Evolutionary conservation across 1,140 invertebrate species (phyloP).

Genomic region (Drosophila teissieri): DNA sequence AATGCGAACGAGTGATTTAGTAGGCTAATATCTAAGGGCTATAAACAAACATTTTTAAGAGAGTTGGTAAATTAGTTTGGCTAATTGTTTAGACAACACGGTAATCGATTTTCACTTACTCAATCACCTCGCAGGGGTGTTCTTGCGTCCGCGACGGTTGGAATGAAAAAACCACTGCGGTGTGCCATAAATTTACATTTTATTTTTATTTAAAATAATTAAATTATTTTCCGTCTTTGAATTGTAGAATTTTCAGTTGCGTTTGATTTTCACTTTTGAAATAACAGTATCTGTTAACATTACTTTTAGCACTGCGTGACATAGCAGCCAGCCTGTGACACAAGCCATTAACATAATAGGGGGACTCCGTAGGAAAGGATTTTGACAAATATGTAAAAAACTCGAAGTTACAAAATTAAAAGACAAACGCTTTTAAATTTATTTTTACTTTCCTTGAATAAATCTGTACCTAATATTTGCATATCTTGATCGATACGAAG

Average conservation of each 20-base stretch:
- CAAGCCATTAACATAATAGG: not conserved
- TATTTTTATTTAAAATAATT: too few species aligned
- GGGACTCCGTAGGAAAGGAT: not conserved
- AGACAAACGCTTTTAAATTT: too few species aligned
- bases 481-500: too few species aligned
- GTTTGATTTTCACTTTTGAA: not conserved
- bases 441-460: too few species aligned
- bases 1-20: constrained; percentile 1
- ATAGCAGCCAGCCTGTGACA: constrained; percentile 14
- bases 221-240: too few species aligned
- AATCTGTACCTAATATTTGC: too few species aligned
- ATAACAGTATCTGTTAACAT: not conserved
- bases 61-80: not conserved
- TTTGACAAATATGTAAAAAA: not conserved
- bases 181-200: too few species aligned
- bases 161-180: too few species aligned
- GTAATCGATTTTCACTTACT: not conserved
- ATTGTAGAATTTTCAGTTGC: not conserved
- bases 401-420: not conserved
- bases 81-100: not conserved
- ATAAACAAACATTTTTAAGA: not conserved
- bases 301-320: not conserved
- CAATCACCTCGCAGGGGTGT: not conserved
- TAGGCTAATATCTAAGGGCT: not conserved
- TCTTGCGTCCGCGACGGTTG: not conserved